Conservation (phyloP, 2,113 vertebrate genomes). For the Rafetus swinhoei region DNA sequence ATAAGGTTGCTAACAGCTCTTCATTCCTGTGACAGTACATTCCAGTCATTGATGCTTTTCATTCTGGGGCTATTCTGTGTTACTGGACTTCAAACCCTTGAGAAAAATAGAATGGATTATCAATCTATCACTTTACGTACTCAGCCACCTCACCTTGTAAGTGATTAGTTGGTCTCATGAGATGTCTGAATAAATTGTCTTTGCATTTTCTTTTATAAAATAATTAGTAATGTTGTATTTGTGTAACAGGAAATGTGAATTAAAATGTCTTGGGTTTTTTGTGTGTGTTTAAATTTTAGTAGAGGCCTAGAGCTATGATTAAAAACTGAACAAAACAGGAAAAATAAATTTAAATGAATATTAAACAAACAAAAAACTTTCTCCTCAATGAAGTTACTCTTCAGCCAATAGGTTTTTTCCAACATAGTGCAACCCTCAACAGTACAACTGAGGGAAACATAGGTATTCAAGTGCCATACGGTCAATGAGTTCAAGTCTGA, state of each 20-base stretch:
- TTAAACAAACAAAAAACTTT: neutral
- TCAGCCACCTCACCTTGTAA: neutral
- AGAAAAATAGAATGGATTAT: neutral
- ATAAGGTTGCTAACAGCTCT: neutral
- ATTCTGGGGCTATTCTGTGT: neutral
- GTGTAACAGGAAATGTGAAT: neutral
- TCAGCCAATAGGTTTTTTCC: neutral
- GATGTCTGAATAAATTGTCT: fast-evolving
- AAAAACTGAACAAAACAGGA: conserved; percentile 2
- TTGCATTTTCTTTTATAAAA: neutral
- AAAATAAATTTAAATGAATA: neutral
- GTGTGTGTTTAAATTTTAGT: conserved; percentile 16
- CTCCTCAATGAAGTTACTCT: neutral
- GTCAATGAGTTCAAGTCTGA: fast-evolving
- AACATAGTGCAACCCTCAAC: neutral
- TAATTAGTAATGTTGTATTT: neutral
- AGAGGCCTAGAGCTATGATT: neutral
- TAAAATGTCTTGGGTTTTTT: conserved; percentile 23
- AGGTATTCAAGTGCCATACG: neutral
- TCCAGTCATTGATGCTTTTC: neutral
- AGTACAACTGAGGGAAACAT: neutral
- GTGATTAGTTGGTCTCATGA: neutral
- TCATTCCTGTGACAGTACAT: neutral
- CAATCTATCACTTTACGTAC: neutral
- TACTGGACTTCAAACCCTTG: fast-evolving